Evolutionary conservation across 1,140 invertebrate genomes (phyloP).

Genomic region (Metaphire vulgaris): DNA sequence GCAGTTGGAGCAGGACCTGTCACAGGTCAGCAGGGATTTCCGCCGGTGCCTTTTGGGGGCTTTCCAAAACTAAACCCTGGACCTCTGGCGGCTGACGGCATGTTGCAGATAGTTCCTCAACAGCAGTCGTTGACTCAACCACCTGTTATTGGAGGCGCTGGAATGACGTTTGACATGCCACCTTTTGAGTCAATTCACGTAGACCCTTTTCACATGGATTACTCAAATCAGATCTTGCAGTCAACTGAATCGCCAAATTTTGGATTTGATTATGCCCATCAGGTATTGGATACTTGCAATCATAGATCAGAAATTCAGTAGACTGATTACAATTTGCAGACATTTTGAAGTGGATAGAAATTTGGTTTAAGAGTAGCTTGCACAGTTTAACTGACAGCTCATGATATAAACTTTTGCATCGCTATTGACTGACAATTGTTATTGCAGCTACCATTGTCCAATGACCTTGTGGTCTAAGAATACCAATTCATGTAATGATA

Average conservation of each 20-base stretch:
- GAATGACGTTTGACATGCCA: constrained; percentile 43
- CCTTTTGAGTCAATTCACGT: constrained; percentile 49
- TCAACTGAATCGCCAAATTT: constrained; percentile 53
- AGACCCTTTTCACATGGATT: constrained; percentile 50
- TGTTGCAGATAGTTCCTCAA: neutral
- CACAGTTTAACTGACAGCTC: too few relatives aligned
- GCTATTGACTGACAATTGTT: too few relatives aligned
- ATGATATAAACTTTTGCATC: too few relatives aligned
- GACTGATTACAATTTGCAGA: too few relatives aligned
- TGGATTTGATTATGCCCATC: constrained; percentile 47
- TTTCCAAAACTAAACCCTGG: constrained; percentile 1
- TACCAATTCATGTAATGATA: too few relatives aligned
- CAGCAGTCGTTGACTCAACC: constrained; percentile 28
- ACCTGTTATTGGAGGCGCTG: constrained; percentile 10
- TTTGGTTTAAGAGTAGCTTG: too few relatives aligned
- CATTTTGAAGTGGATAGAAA: too few relatives aligned
- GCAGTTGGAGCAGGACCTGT: neutral
- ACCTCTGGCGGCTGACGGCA: neutral
- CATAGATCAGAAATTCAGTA: too few relatives aligned
- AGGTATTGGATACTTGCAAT: too few relatives aligned
- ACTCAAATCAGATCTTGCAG: constrained; percentile 46
- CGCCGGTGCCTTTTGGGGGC: neutral
- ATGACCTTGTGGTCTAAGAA: too few relatives aligned
- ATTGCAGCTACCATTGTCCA: too few relatives aligned
- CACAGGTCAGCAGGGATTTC: neutral